Evolutionary conservation across 2,888 invertebrate genomes (phyloP), one percentile per base, ranked within the genome.

Genomic region (Vesta saturnalis): DNA sequence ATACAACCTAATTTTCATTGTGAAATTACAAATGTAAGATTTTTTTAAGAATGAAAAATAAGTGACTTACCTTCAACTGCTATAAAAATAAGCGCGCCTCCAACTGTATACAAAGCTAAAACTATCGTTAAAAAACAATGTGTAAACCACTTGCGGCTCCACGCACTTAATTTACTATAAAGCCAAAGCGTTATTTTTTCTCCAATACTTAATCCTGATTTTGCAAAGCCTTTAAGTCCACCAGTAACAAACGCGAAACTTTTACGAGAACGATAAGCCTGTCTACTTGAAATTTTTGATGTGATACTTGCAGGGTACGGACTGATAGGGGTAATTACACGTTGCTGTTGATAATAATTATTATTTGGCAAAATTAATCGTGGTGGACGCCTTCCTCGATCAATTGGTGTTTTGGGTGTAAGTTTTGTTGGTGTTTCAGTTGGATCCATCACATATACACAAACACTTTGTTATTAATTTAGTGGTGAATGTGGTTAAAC

Each of bases 71-170:
- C 91, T 87, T 96, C 96, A 52, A 96, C 85, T 60, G 90, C 87
- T 77, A 90, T 87, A 82, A 97, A 96, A 30, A 95, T 84, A 55
- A 90, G 84, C 0, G 95, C 96, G 22, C 97, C 97, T 23, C 92
- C 89, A 67, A 93, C 85, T 77, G 93, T 94, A 83, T 95, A 97
- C 61, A 91, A 82, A 62, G 91, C 85, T 69, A 96, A 88, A 75
- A 95, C 90, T 75, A 93, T 81, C 76, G 93, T 89, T 77, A 96
- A 87, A 82, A 95, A 95, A 70, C 94, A 89, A 84, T 96, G 95
- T 43, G 95, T 95, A 81, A 96, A 95, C 95, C 95, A 95, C 79
- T 89, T 89, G 78, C 89, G 90, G 1, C 94, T 95, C 85, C 91
- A 89, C 63, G 89, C 85, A 78, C 92, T 90, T 71, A 94, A 86